A percentile compares a stretch with the other conserved stretches of the same genome.
Conservation (phyloP, 2,113 vertebrate genomes). For the Podarcis cretensis region DNA sequence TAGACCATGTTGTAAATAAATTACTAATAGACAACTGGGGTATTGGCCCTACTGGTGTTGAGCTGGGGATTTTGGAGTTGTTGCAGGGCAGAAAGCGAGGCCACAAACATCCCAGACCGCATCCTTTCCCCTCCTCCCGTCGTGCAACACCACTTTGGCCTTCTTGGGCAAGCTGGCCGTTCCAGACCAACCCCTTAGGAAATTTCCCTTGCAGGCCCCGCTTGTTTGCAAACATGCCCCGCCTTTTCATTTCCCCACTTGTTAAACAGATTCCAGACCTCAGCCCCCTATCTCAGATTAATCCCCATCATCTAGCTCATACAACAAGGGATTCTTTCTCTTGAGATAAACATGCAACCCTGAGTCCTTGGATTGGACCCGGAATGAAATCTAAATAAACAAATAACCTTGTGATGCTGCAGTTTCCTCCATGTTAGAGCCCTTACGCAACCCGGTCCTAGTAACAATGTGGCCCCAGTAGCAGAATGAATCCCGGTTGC, state of each 20-base stretch:
- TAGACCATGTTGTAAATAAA: too few relatives aligned
- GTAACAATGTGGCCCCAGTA: background rate
- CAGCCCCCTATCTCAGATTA: constrained; percentile 5
- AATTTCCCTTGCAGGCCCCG: background rate
- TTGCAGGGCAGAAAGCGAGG: background rate
- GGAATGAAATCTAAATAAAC: background rate
- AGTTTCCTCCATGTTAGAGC: background rate
- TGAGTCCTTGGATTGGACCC: background rate
- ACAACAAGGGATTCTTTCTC: background rate
- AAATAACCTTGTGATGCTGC: background rate
- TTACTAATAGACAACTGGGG: background rate
- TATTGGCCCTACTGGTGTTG: background rate
- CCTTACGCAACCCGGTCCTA: background rate
- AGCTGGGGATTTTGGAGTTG: background rate
- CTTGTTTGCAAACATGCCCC: background rate
- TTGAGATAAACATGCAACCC: background rate
- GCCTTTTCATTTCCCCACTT: background rate
- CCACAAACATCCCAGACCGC: background rate
- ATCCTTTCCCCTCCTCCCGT: too few relatives aligned
- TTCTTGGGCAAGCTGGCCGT: background rate
- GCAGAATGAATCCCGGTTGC: background rate
- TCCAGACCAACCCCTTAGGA: background rate
- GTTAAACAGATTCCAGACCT: constrained; percentile 4
- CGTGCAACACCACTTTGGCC: background rate
- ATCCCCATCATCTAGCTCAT: background rate